Base-by-base conservation (phyloP, 2,797 vertebrate genomes). In the Varecia variegata region DNA sequence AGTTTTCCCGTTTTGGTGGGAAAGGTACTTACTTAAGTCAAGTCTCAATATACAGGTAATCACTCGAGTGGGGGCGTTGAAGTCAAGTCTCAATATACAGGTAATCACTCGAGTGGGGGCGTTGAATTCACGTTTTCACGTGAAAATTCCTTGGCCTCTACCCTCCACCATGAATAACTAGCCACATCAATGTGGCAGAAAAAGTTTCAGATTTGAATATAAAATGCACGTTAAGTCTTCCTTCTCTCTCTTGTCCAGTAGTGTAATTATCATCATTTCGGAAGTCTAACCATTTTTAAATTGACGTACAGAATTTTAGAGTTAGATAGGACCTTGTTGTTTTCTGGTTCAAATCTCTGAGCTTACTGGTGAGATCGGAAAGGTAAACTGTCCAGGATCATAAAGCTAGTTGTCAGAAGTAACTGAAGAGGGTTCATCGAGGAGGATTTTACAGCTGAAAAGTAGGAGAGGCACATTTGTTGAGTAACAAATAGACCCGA, bases 261-360 rank as follows among this genome's bases (percentile, higher is more conserved):
- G 71, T 60, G 9, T 82, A 27, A 23, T 76, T 35, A 67, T 27
- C 43, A 77, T 52, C 15, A 25, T 81, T 80, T 95, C 38, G 35
- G 17, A 90, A 88, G 67, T 82, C 12, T 32, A 56, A 9, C 30
- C 4, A 86, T 83, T 95, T 96, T 93, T 80, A 83, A 83, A 86
- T 84, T 73, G 52, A 62, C 35, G 81, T 11, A 35, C 35, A 43
- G 89, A 80, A 62, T 96, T 91, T 90, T 91, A 89, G 71, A 87
- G 45, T 95, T 67, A 65, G 18, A 68, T 84, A 47, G 30, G 30
- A 47, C 4, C 47, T 62, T 94, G 80, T 81, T 70, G 20, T 91
- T 93, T 86, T 97, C 40, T 81, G 70, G 23, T 27, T 13, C 45
- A 89, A 54, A 68, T 30, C 45, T 38, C 30, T 94, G 43, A 58